Percentiles rank a stretch among this genome's conserved stretches.
Conservation (phyloP, 2,888 invertebrate genomes). For the Tenthredo distinguenda region DNA sequence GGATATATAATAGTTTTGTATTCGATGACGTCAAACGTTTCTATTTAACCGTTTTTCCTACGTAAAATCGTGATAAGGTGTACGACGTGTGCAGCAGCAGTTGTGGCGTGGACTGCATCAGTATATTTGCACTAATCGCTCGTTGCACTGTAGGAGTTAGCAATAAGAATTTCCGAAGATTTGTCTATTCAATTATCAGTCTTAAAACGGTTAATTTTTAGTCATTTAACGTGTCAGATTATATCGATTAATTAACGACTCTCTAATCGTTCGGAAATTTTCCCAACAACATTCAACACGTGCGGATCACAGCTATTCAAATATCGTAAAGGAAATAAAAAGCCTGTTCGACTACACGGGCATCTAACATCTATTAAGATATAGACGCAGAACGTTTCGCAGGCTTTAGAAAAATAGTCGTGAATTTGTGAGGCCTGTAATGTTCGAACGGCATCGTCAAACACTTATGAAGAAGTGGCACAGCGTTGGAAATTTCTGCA, state of each 20-base stretch:
- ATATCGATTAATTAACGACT: slow-evolving; percentile 19
- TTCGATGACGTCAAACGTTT: slow-evolving; percentile 17
- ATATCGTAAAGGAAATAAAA: background rate
- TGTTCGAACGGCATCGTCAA: slow-evolving; percentile 22
- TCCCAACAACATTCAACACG: background rate
- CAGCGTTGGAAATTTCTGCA: slow-evolving; percentile 16
- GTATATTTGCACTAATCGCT: background rate
- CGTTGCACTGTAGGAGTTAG: background rate
- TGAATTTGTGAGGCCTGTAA: background rate
- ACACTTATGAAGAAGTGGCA: slow-evolving; percentile 11
- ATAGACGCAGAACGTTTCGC: background rate
- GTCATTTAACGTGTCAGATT: background rate
- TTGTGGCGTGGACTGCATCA: slow-evolving; percentile 8
- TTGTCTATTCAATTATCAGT: background rate
- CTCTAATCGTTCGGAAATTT: slow-evolving; percentile 8
- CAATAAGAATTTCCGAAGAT: background rate
- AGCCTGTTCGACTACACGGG: background rate
- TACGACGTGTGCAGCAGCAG: slow-evolving; percentile 8
- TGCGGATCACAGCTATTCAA: background rate
- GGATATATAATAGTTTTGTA: slow-evolving; percentile 26
- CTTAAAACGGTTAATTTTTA: background rate
- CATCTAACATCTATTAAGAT: background rate
- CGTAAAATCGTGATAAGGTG: slow-evolving; percentile 19
- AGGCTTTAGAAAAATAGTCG: background rate
- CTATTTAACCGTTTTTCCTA: background rate